These are phyloP conservation scores for Cuculus canorus DNA, from an alignment of 2,797 vertebrate species.

Conservation along the genomic window DNA sequence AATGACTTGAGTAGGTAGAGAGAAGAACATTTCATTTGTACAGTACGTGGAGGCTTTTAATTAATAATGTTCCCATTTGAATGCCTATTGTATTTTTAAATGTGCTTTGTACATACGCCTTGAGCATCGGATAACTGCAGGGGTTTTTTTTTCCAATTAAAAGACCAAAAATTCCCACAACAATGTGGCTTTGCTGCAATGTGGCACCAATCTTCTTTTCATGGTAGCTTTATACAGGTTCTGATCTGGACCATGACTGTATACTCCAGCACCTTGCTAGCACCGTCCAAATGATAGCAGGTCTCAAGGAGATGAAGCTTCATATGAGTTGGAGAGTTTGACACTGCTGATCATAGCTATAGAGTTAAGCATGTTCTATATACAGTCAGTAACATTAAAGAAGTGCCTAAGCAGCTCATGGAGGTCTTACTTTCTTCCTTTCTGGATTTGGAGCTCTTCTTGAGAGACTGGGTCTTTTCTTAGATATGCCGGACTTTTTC, in stretches of 20 bases:
- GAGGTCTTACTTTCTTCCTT: neutral
- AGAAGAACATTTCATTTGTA: slow-evolving; percentile 65
- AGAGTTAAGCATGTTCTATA: neutral
- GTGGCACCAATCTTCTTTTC: neutral
- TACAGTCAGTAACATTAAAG: neutral
- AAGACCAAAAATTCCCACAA: slow-evolving; percentile 19
- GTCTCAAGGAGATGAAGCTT: neutral
- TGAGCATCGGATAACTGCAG: neutral
- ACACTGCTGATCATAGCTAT: neutral
- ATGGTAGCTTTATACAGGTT: neutral
- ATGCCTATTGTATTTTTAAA: slow-evolving; percentile 61
- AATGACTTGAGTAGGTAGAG: slow-evolving; percentile 68
- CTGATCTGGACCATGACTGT: neutral
- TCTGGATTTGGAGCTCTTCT: neutral
- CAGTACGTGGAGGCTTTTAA: slow-evolving; percentile 55
- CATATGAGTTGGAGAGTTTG: neutral
- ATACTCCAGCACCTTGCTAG: neutral
- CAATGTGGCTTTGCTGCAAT: neutral
- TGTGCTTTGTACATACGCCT: neutral
- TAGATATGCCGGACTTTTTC: neutral
- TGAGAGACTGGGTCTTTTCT: neutral
- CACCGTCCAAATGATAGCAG: neutral
- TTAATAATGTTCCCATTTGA: slow-evolving; percentile 63
- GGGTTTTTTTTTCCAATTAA: neutral
- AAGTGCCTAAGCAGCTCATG: neutral